A percentile compares a stretch with the other conserved stretches of the same genome.
These are phyloP conservation scores for Microcebus jonahi DNA, from an alignment of 2,113 vertebrate genomes.

Conservation along the genomic window DNA sequence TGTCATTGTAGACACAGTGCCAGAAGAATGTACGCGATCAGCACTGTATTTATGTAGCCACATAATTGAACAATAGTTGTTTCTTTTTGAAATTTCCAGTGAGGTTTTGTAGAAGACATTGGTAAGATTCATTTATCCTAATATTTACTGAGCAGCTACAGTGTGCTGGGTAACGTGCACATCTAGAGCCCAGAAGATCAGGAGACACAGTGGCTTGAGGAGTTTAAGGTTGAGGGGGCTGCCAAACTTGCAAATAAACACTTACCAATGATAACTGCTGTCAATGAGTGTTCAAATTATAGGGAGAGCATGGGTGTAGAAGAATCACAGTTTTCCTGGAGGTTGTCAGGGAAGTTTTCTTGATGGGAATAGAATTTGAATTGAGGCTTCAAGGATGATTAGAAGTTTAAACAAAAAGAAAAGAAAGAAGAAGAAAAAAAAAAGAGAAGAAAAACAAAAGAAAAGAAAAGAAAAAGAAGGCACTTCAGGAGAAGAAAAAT, in stretches of 20 bases:
- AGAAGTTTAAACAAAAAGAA: neutral
- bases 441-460: neutral
- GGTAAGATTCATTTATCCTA: constrained; percentile 20
- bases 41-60: neutral
- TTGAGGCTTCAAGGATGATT: neutral
- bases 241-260: neutral
- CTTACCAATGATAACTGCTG: neutral
- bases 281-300: neutral
- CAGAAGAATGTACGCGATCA: constrained; percentile 11
- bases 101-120: constrained; percentile 24
- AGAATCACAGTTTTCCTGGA: neutral
- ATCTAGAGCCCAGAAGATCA: neutral
- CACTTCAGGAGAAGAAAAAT: neutral
- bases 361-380: constrained; percentile 7
- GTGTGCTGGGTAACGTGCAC: neutral
- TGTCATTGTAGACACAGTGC: neutral
- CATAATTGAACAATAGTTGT: neutral
- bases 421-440: neutral
- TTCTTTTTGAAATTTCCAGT: constrained; percentile 28
- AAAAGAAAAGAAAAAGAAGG: neutral
- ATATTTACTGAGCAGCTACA: constrained; percentile 28
- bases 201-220: neutral
- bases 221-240: neutral
- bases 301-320: neutral
- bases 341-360: neutral